Conservation (phyloP, 2,888 invertebrate species). For the Philaethria dido region DNA sequence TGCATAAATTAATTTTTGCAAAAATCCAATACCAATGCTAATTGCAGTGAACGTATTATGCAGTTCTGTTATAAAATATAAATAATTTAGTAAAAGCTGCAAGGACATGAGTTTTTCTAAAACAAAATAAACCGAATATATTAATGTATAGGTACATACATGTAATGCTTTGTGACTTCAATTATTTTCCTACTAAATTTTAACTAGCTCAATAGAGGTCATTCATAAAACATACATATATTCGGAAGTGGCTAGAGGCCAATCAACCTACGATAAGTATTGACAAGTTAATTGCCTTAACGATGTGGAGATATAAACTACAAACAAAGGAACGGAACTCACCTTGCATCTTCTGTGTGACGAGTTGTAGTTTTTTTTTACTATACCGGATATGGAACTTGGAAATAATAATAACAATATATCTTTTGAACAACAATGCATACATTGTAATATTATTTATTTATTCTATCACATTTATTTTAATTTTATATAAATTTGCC, state of each 20-base stretch:
- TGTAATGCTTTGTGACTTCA: not conserved
- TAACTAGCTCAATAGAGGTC: slow-evolving; percentile 55
- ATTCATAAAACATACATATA: slow-evolving; percentile 53
- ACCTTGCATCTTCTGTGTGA: slow-evolving; percentile 37
- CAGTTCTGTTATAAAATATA: not conserved
- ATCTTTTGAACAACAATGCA: not conserved
- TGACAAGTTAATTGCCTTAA: slow-evolving; percentile 59
- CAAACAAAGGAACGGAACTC: slow-evolving; percentile 62
- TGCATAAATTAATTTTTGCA: not conserved
- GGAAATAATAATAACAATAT: not conserved
- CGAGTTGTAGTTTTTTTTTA: not conserved
- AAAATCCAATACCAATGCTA: not conserved
- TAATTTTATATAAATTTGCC: too few relatives aligned
- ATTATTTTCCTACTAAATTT: not conserved
- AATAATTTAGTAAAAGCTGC: not conserved
- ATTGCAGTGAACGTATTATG: not conserved
- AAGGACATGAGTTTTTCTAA: not conserved
- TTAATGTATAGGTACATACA: too few relatives aligned
- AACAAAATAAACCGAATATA: not conserved
- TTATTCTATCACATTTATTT: too few relatives aligned
- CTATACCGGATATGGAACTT: not conserved
- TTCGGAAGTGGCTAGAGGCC: slow-evolving; percentile 77
- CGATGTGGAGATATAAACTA: slow-evolving; percentile 54
- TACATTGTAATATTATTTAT: not conserved
- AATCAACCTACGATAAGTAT: slow-evolving; percentile 72